A percentile compares a stretch with the other conserved stretches of the same genome.
Evolutionary conservation across 2,888 invertebrate species (phyloP).

Genomic region (Thecocarcelia acutangulata): DNA sequence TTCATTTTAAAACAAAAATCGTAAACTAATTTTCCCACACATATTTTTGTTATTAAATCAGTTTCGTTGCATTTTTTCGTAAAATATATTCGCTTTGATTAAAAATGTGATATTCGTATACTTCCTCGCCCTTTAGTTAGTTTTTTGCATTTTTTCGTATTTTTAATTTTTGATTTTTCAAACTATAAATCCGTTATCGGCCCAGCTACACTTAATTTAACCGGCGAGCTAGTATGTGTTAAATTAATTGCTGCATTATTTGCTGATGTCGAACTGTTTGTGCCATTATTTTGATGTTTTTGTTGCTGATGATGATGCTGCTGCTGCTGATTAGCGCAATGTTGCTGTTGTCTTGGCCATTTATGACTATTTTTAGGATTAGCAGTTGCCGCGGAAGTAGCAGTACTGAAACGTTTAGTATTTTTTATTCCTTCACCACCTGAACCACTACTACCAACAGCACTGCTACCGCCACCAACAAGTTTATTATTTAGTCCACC

Average conservation of each 20-base stretch:
- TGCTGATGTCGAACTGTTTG: constrained; percentile 37
- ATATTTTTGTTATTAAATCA: neutral
- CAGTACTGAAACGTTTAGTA: constrained; percentile 61
- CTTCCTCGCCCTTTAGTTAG: constrained; percentile 59
- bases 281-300: constrained; percentile 41
- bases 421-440: constrained; percentile 69
- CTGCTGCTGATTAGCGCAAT: constrained; percentile 45
- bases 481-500: constrained; percentile 68
- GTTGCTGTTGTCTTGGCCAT: constrained; percentile 51
- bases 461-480: constrained; percentile 54
- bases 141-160: constrained; percentile 40
- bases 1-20: too few species aligned
- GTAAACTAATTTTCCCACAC: too few species aligned
- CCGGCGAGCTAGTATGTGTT: constrained; percentile 67
- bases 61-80: constrained; percentile 44
- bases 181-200: constrained; percentile 81
- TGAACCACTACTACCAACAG: constrained; percentile 63
- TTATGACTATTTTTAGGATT: constrained; percentile 54
- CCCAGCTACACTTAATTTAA: constrained; percentile 79
- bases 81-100: constrained; percentile 48
- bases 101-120: constrained; percentile 77
- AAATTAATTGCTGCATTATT: constrained; percentile 51
- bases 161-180: constrained; percentile 67
- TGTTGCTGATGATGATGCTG: constrained; percentile 58
- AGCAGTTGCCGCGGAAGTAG: constrained; percentile 34